A percentile compares a stretch with the other conserved stretches of the same genome.
These are phyloP conservation scores for Pterobdella sp. DNA, from an alignment of 2,888 invertebrate genomes.

Conservation along the genomic window DNA sequence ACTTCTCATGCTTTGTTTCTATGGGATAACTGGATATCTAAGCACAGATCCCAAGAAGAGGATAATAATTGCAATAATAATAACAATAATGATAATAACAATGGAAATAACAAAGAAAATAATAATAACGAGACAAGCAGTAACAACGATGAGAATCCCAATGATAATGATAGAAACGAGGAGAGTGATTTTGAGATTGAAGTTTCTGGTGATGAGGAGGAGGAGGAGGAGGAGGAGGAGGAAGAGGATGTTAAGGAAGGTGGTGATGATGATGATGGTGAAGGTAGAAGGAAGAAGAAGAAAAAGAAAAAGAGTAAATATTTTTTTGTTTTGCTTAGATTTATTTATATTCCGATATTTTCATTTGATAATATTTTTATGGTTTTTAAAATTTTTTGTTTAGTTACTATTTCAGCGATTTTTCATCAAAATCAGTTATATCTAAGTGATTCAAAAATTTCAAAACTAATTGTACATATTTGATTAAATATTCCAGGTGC, in stretches of 20 bases:
- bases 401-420: no score
- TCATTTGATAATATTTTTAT: no score
- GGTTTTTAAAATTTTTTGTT: no score
- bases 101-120: neutral
- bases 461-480: no score
- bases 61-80: neutral
- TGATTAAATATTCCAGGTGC: no score
- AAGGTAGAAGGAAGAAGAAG: neutral
- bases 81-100: neutral
- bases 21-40: neutral
- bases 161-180: neutral
- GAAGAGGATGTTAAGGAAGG: constrained; percentile 2
- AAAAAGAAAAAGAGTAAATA: neutral
- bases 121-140: neutral
- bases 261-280: neutral
- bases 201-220: neutral
- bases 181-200: neutral
- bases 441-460: no score
- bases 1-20: neutral
- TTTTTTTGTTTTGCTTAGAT: no score
- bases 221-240: neutral
- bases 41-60: neutral
- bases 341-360: no score
- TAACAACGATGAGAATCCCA: neutral
- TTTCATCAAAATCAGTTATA: no score